Evolutionary conservation across 2,888 invertebrate genomes (phyloP).

Genomic region (Arctia plantaginis): DNA sequence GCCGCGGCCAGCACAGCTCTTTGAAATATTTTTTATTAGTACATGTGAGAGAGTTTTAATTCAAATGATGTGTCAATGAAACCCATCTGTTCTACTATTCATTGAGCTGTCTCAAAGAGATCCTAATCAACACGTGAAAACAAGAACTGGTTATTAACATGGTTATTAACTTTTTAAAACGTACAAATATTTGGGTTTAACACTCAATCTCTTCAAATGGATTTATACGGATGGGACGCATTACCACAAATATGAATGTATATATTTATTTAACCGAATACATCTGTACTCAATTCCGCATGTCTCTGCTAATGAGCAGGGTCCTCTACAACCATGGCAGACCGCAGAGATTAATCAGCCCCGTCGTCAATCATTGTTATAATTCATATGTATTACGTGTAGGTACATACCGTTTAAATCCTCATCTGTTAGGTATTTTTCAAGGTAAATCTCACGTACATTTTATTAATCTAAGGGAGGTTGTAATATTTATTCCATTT

Average conservation of each 20-base stretch:
- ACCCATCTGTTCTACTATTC: too few relatives aligned
- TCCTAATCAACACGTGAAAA: not conserved
- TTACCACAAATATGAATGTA: not conserved
- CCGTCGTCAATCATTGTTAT: constrained; percentile 32
- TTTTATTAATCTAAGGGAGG: not conserved
- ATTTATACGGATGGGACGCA: not conserved
- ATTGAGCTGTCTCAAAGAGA: not conserved
- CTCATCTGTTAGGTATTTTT: not conserved
- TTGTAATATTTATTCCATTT: not conserved
- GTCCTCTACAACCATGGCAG: not conserved
- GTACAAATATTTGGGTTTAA: not conserved
- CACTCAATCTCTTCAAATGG: not conserved
- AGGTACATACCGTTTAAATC: constrained; percentile 5
- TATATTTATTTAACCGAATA: not conserved
- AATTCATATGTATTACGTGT: constrained; percentile 14
- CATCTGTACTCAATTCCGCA: not conserved
- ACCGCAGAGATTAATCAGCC: constrained; percentile 30
- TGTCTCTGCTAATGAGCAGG: not conserved
- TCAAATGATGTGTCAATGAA: too few relatives aligned
- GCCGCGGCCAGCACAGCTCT: too few relatives aligned
- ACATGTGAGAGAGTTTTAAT: too few relatives aligned
- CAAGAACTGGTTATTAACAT: not conserved
- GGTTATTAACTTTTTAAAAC: not conserved
- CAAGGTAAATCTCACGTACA: not conserved
- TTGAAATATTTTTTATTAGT: too few relatives aligned